Base-by-base conservation (phyloP, 2,113 vertebrate species). In the Antennarius striatus region DNA sequence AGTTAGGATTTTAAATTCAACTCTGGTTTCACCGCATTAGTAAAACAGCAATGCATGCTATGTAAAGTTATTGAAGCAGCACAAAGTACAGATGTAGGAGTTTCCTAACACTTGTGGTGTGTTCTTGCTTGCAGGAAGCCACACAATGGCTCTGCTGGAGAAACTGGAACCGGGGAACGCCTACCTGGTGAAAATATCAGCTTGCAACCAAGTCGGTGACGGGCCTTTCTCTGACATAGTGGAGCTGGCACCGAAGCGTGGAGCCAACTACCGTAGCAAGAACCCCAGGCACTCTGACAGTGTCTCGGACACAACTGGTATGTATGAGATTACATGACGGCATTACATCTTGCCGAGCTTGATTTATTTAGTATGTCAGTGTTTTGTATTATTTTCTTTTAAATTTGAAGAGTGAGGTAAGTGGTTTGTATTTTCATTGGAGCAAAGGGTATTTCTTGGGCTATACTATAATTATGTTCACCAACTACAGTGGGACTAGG, bases 81-180 rank as follows among this genome's bases (percentile, higher is more conserved):
- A 42, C 28, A n/a, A 40, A 5, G 15, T 48, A 6, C 6, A 13
- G 2, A 22, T 5, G 10, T 42, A 16, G 71, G 14, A 1, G 3
- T 62, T 60, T 71, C 56, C 40, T 82, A 16, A 76, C 62, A 17
- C 40, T 17, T 51, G 17, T 17, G 28, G 17, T 51, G 14, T 69
- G 16, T 62, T 56, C 63, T 3, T 49, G 12, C n/a, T 68, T 57
- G 7, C 52, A 99, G 97, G 95, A 46, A 92, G 91, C 10, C 94
- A 96, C 60, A 98, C 95, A 0, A 98, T 99, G 97, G 96, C 96
- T 54, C 84, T 99, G 80, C 90, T 99, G 71, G 96, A 99, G 89
- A 96, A 97, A 77, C 91, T 99, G 15, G 88, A 93, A 78, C 91
- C 92, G 1, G 97, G 96, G 64, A 95, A 93, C 0, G 77, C 96